Base-by-base conservation (phyloP, 2,888 invertebrate species). In the Agelastica alni region DNA sequence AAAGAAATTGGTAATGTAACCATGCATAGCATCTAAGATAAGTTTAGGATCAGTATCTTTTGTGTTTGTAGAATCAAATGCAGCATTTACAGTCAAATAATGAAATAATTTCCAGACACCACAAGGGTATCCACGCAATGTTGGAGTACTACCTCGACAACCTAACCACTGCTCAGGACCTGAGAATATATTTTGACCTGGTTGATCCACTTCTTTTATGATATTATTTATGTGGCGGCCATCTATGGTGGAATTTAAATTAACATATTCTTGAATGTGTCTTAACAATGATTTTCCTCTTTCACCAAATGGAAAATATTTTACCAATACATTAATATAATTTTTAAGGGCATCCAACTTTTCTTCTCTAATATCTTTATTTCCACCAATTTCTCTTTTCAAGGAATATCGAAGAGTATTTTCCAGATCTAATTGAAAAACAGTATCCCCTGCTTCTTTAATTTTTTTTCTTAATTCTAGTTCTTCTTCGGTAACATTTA, bases 61-160 rank as follows among this genome's bases (percentile, higher is more conserved):
- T 10, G 60, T 58, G 3, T 62, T 59, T 1, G 44, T 37, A 16
- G 68, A 66, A 39, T 67, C 65, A 17, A 77, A 74, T 2, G 82
- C 82, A 7, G 91, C 87, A 70, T 87, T 87, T 0, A 96, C 91
- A 1, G 94, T 92, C 48, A 99, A 76, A 28, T 88, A 89, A 72
- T 99, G 98, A 72, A 96, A 98, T 63, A 96, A 77, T n/a, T 87
- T 89, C 98, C 98, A 99, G 22, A 99, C 79, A 0, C 95, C 89
- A 77, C 98, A 99, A 0, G 96, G 91, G 74, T 92, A 98, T 9
- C 96, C 95, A 42, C 97, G 82, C 65, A 83, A 85, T 57, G 82
- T 80, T 0, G 85, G 77, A 52, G 83, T 80, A 64, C 94, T 94
- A 6, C 95, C 93, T 64, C 80, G 81, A 71, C 98, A 99, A 1